Percentiles rank a stretch among this genome's conserved stretches.
Conservation (phyloP, 2,113 vertebrate species). For the Aplodontia rufa region DNA sequence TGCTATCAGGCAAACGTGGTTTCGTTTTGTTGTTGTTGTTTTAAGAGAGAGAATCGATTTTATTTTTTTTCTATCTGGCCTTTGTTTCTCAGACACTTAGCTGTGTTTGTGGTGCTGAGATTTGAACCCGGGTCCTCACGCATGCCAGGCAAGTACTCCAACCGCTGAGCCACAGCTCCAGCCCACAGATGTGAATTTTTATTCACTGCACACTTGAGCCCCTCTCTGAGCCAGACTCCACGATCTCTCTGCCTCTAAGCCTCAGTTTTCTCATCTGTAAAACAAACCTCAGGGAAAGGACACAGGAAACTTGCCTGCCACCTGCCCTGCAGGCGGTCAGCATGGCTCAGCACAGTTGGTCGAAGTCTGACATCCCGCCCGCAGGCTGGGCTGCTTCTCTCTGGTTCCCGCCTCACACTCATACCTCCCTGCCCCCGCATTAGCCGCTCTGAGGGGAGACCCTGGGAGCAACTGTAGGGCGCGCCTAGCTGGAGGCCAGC, state of each 20-base stretch:
- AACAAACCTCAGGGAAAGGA: background rate
- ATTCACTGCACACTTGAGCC: background rate
- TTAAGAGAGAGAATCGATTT: too few relatives aligned
- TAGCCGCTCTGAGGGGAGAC: background rate
- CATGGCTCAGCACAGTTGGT: background rate
- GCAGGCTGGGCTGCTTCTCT: background rate
- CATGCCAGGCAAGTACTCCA: too few relatives aligned
- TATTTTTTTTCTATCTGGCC: too few relatives aligned
- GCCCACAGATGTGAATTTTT: background rate
- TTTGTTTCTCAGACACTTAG: too few relatives aligned
- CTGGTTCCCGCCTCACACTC: background rate
- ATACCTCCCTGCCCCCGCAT: background rate
- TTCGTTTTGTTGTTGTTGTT: too few relatives aligned
- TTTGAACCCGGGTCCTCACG: too few relatives aligned
- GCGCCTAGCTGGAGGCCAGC: background rate
- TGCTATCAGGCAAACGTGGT: too few relatives aligned
- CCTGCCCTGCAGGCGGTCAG: background rate
- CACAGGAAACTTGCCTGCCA: background rate
- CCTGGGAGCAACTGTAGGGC: background rate
- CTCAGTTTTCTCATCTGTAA: background rate
- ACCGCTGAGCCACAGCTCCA: too few relatives aligned
- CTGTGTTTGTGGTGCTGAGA: too few relatives aligned
- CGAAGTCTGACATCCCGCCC: accelerated
- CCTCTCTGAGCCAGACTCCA: background rate
- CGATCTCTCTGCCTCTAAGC: background rate